Conservation (phyloP, 2,888 invertebrate genomes). For the Chaetoderma sp. region DNA sequence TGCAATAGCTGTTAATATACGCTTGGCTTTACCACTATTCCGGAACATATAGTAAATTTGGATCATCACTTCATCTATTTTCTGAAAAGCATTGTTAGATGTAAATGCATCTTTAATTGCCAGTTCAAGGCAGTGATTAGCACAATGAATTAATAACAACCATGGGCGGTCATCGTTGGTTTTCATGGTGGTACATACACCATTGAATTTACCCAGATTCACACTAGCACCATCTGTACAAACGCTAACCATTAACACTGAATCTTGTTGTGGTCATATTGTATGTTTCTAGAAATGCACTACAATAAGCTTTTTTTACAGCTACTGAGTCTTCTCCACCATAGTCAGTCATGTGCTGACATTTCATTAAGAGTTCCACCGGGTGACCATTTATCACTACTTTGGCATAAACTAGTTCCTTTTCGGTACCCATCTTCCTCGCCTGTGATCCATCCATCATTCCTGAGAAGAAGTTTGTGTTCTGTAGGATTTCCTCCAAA, state of each 20-base stretch:
- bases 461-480: constrained; percentile 2
- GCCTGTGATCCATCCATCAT: constrained; percentile 12
- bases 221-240: constrained; percentile 12
- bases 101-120: constrained; percentile 11
- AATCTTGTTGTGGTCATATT: not conserved
- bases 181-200: constrained; percentile 3
- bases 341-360: constrained; percentile 5
- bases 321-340: constrained; percentile 3
- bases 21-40: constrained; percentile 14
- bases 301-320: not conserved
- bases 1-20: not conserved
- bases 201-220: constrained; percentile 1
- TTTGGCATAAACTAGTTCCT: constrained; percentile 12
- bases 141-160: constrained; percentile 11
- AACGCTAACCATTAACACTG: not conserved
- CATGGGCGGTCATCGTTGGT: not conserved
- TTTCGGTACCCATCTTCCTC: constrained; percentile 8
- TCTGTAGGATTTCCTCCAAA: not conserved
- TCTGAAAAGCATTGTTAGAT: not conserved
- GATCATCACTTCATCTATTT: constrained; percentile 10
- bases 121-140: constrained; percentile 5
- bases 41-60: constrained; percentile 9
- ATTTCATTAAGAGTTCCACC: constrained; percentile 3
- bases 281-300: constrained; percentile 2
- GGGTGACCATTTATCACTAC: constrained; percentile 5